Conservation (phyloP, 2,797 vertebrate species). For the Girardinus metallicus region DNA sequence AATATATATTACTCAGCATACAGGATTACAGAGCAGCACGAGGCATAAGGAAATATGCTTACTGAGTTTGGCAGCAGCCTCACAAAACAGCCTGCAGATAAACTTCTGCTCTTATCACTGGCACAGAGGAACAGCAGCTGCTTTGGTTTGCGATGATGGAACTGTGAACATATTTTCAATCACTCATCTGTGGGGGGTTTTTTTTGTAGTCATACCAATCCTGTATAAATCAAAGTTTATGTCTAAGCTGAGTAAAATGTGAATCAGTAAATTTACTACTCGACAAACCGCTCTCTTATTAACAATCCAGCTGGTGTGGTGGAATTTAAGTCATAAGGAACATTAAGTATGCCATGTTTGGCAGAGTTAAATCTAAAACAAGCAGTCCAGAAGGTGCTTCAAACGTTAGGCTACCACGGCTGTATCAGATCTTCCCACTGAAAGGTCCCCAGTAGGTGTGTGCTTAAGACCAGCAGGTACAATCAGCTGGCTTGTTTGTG, state of each 20-base stretch:
- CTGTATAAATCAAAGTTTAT: not conserved
- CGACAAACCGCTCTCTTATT: not conserved
- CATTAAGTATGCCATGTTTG: not conserved
- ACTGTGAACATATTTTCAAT: conserved; percentile 1
- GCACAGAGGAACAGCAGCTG: conserved; percentile 9
- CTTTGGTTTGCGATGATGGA: conserved; percentile 4
- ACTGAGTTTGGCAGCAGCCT: conserved; percentile 17
- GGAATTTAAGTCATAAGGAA: not conserved
- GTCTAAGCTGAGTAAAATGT: not conserved
- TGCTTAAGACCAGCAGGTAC: conserved; percentile 10
- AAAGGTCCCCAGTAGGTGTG: conserved; percentile 8
- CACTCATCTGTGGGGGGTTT: not conserved
- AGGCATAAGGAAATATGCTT: not conserved
- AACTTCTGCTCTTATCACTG: conserved; percentile 5
- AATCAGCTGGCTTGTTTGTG: conserved; percentile 3
- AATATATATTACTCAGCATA: conserved; percentile 23
- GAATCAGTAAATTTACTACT: not conserved
- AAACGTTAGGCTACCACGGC: not conserved
- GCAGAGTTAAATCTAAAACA: not conserved
- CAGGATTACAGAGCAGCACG: conserved; percentile 21
- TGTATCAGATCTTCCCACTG: not conserved
- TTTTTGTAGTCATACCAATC: not conserved
- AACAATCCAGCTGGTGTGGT: not conserved
- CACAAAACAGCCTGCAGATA: conserved; percentile 13
- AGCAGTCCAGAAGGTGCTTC: not conserved